Percentiles rank a stretch among this genome's conserved stretches.
Conservation (phyloP, 2,888 invertebrate species). For the Drosophila infuscata region DNA sequence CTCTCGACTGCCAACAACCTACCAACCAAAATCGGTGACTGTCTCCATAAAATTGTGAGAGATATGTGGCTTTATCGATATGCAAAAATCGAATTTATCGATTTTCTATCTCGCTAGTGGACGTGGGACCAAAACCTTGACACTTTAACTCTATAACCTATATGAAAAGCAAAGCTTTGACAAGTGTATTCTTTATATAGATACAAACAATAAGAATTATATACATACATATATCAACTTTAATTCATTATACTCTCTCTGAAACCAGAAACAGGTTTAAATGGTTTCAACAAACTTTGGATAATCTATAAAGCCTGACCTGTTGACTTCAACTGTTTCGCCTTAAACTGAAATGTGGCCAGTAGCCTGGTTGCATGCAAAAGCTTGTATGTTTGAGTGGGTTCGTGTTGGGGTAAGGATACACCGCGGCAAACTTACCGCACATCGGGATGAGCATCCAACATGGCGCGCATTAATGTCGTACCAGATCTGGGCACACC, state of each 20-base stretch:
- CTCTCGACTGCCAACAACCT: neutral
- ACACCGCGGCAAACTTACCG: constrained; percentile 86
- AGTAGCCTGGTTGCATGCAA: constrained; percentile 8
- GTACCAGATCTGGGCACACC: constrained; percentile 99
- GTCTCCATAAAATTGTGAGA: too few relatives aligned
- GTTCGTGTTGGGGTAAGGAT: neutral
- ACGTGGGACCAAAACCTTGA: too few relatives aligned
- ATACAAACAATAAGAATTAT: neutral
- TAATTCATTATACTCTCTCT: neutral
- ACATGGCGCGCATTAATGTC: constrained; percentile 98
- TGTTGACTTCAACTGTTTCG: constrained; percentile 20
- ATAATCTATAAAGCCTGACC: constrained; percentile 13
- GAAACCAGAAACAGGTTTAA: neutral
- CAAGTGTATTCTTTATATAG: neutral
- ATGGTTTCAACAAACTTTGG: constrained; percentile 6
- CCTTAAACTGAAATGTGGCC: constrained; percentile 5
- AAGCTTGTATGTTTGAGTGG: neutral
- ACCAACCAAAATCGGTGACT: too few relatives aligned
- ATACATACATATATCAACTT: neutral
- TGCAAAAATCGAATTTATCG: too few relatives aligned
- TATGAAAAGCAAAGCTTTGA: neutral
- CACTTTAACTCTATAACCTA: neutral
- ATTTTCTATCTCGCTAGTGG: too few relatives aligned
- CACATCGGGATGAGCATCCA: constrained; percentile 98
- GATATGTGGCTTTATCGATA: too few relatives aligned